Evolutionary conservation across 2,888 invertebrate genomes (phyloP).

Genomic region (Acleris laterana): DNA sequence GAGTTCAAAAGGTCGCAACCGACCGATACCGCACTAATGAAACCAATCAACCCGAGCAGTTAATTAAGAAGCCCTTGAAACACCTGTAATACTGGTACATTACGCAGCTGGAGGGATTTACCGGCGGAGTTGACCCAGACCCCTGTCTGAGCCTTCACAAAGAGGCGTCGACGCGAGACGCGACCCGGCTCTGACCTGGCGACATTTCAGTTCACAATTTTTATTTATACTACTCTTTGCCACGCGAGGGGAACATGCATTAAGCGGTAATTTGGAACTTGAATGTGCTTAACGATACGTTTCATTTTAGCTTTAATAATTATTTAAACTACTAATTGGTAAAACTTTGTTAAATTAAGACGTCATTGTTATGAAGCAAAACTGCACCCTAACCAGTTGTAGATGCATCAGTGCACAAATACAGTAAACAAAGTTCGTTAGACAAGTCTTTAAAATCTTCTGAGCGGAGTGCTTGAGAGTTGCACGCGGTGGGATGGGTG

Average conservation of each 20-base stretch:
- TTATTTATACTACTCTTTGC: slow-evolving; percentile 23
- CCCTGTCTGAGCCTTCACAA: slow-evolving; percentile 62
- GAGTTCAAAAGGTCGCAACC: slow-evolving; percentile 1
- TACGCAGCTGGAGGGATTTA: slow-evolving; percentile 49
- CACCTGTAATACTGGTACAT: slow-evolving; percentile 37
- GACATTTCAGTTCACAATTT: slow-evolving; percentile 40
- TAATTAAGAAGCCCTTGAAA: slow-evolving; percentile 34
- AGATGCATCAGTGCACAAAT: background rate
- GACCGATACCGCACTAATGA: slow-evolving; percentile 15
- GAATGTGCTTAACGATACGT: slow-evolving; percentile 18
- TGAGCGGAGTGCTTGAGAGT: slow-evolving; percentile 38
- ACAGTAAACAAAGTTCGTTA: background rate
- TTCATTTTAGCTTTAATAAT: slow-evolving; percentile 7
- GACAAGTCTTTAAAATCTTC: slow-evolving; percentile 7
- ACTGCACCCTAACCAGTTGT: background rate
- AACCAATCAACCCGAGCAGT: slow-evolving; percentile 33
- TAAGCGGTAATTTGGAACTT: slow-evolving; percentile 16
- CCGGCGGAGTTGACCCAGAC: slow-evolving; percentile 61
- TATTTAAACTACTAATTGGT: too few relatives aligned
- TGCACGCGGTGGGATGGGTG: slow-evolving; percentile 44
- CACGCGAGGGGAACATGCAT: slow-evolving; percentile 32
- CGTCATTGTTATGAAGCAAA: background rate
- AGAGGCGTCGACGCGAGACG: slow-evolving; percentile 63
- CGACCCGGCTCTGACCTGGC: slow-evolving; percentile 53
- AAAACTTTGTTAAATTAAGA: background rate